These are phyloP conservation scores for Tenthredo distinguenda DNA, from an alignment of 2,888 invertebrate species.

Conservation along the genomic window DNA sequence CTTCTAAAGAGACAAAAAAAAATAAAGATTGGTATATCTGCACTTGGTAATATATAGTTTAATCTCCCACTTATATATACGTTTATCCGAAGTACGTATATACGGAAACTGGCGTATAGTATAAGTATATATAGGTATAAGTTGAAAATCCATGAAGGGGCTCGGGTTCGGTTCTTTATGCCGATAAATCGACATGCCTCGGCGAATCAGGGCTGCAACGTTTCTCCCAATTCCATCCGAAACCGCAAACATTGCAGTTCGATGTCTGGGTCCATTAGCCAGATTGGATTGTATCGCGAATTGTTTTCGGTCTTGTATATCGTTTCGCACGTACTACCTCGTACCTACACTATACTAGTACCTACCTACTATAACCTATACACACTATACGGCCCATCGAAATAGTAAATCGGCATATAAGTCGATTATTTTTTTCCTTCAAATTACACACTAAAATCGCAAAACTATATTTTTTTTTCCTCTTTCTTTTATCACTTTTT, in stretches of 20 bases:
- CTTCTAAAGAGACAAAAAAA: no score
- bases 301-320: constrained; percentile 23
- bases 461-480: no score
- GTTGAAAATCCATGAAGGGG: neutral
- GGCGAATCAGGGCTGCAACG: constrained; percentile 4
- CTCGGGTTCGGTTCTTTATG: neutral
- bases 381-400: neutral
- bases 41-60: no score
- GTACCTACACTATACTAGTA: neutral
- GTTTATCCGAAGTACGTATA: neutral
- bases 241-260: constrained; percentile 39
- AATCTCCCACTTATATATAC: neutral
- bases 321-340: neutral
- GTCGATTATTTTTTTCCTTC: no score
- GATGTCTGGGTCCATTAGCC: constrained; percentile 32
- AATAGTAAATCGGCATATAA: neutral
- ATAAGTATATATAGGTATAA: neutral
- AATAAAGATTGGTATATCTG: no score
- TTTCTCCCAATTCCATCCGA: neutral
- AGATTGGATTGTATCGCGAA: constrained; percentile 47
- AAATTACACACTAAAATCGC: no score
- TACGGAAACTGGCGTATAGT: neutral
- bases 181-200: constrained; percentile 25
- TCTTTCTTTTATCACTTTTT: no score
- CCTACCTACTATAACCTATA: neutral